Evolutionary conservation across 2,113 vertebrate genomes (phyloP), one percentile per base, ranked within the genome.

Genomic region (Barbus barbus): DNA sequence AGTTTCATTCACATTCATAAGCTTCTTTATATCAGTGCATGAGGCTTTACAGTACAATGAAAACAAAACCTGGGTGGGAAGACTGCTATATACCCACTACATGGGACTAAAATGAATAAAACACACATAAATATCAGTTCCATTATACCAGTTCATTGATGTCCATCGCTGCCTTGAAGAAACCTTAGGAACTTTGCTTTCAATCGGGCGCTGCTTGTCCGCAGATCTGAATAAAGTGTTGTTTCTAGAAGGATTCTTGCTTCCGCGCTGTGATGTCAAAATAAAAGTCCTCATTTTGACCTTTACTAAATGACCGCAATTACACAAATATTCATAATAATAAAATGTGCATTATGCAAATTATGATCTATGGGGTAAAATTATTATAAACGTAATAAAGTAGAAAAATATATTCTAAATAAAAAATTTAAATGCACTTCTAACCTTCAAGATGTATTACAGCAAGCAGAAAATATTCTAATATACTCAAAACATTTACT

Each of bases 131-230:
- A 41, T 0, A 41, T 63, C 4, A 38, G 9, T 2, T n/a, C 0
- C 0, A 8, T 20, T 81, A 79, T 89, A 93, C 94, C 93, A 94
- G 92, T 26, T 93, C 92, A 1, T 67, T 88, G 53, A 92, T 44
- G 84, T 93, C 93, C 94, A 95, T 95, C 58, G 46, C 1, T 44
- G 36, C 3, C 11, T 20, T 36, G 1, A 31, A 18, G 18, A 36
- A n/a, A 18, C n/a, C n/a, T 24, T 72, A 51, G 48, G 8, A 44
- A 44, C 76, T 78, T 36, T 24, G 20, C 36, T 46, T 24, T 77
- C 31, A n/a, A 4, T 61, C 2, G 3, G 12, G 36, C 33, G 6
- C 33, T 3, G 24, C 13, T 31, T 14, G 31, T 41, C 13, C 7
- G 31, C 3, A 16, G 46, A 51, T 41, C 13, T 53, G 44, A 24